Conservation (phyloP, 2,113 vertebrate genomes). For the Sander lucioperca region DNA sequence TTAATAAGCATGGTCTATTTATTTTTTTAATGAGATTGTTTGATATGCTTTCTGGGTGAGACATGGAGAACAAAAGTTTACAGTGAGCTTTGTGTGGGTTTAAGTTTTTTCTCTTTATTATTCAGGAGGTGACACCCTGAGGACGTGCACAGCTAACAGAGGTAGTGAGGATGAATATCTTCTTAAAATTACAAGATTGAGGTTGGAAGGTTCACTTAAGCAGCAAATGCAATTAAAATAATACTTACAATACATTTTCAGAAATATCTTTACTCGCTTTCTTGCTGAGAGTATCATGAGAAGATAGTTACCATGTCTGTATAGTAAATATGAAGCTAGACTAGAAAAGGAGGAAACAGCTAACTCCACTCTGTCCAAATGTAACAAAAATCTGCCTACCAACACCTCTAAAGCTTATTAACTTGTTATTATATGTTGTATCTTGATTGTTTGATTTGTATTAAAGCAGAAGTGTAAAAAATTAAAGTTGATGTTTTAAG, state of each 20-base stretch:
- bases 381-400: neutral
- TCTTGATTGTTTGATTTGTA: neutral
- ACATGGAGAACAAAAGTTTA: slow-evolving; percentile 19
- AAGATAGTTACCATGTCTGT: neutral
- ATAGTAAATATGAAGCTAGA: neutral
- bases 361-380: neutral
- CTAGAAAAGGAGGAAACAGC: neutral
- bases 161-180: neutral
- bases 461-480: too few species aligned
- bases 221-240: neutral
- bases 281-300: neutral
- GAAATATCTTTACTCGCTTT: neutral
- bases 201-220: neutral
- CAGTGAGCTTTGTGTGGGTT: neutral
- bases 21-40: slow-evolving; percentile 49
- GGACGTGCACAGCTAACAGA: neutral
- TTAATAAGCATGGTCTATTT: slow-evolving; percentile 61
- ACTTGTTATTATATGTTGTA: too few species aligned
- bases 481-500: too few species aligned
- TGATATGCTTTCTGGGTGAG: slow-evolving; percentile 18
- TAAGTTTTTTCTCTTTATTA: slow-evolving; percentile 17
- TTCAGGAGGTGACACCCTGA: slow-evolving; percentile 4
- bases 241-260: neutral
- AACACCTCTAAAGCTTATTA: neutral
- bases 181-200: neutral